Base-by-base conservation (phyloP, 1,140 invertebrate genomes). In the Calliopsis andreniformis region DNA sequence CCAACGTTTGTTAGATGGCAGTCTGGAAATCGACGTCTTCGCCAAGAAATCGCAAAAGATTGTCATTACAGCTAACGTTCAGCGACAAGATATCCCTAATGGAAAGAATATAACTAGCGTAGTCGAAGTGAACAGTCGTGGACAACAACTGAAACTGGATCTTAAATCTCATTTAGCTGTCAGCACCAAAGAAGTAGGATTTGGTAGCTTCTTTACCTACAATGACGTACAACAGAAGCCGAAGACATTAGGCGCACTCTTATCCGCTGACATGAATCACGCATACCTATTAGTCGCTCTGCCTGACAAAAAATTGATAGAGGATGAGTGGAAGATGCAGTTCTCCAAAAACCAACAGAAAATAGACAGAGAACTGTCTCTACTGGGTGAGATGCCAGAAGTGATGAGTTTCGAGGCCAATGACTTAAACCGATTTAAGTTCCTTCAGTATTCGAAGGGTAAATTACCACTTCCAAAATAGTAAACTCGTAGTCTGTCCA, bases 11-110 rank as follows among this genome's bases (percentile, higher is more conserved):
- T 53, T 93, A 3, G 92, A 93, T 56, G 89, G 89, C 0, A 92
- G 93, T 47, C 0, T 95, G 2, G 89, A 93, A 30, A 89, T 95
- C 18, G 95, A 96, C 81, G 83, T 95, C 8, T 95, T 95, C 83
- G 91, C 92, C 1, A 93, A 93, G 67, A 92, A 93, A n/a, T 89
- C 93, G 8, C 94, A 95, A 59, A 95, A 94, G 83, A 91, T 96
- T n/a, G 87, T 91, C 39, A 79, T 91, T 12, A 77, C 80, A 16
- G 88, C 86, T 4, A 91, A 92, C 49, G 43, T 91, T 5, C 4
- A 82, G 0, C 87, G 85, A 7, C 77, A 59, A 6, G 16, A 79
- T 0, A 75, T 92, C 6, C 76, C 81, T 0, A 82, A 90, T 7
- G 91, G 90, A 1, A 87, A 86, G 61, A 93, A 93, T 25, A 16